Conservation (phyloP, 1,140 invertebrate species). For the Scaptomyza pallida region DNA sequence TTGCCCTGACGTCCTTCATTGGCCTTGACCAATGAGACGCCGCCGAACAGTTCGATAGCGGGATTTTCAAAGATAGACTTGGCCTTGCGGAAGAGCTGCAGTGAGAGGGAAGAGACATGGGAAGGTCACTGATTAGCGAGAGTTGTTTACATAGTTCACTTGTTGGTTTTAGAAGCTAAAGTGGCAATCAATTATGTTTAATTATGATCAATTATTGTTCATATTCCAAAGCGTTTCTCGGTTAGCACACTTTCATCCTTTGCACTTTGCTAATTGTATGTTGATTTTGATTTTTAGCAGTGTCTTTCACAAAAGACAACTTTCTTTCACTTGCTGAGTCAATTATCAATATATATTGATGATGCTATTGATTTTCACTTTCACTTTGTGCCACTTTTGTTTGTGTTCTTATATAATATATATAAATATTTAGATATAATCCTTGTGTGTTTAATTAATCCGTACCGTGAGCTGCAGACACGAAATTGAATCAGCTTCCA, state of each 20-base stretch:
- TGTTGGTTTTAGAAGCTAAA: no score
- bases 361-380: constrained; percentile 54
- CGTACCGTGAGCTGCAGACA: constrained; percentile 87
- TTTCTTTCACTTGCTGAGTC: constrained; percentile 36
- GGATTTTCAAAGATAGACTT: constrained; percentile 87
- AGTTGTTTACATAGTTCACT: constrained; percentile 34
- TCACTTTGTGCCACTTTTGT: constrained; percentile 54
- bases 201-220: constrained; percentile 23
- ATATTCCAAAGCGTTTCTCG: constrained; percentile 17
- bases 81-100: constrained; percentile 86
- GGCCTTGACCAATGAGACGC: constrained; percentile 86
- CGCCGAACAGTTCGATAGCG: constrained; percentile 86
- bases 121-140: constrained; percentile 48
- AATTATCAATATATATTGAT: constrained; percentile 19
- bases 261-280: constrained; percentile 4
- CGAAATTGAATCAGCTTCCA: constrained; percentile 87
- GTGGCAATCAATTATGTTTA: constrained; percentile 7
- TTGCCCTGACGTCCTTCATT: constrained; percentile 82
- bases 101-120: constrained; percentile 11
- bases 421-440: no score
- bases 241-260: constrained; percentile 40
- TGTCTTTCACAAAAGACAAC: constrained; percentile 8
- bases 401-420: constrained; percentile 34
- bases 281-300: neutral
- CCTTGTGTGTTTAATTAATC: constrained; percentile 69